Evolutionary conservation across 2,797 vertebrate genomes (phyloP), one percentile per base, ranked within the genome.

Genomic region (Myotis daubentonii): DNA sequence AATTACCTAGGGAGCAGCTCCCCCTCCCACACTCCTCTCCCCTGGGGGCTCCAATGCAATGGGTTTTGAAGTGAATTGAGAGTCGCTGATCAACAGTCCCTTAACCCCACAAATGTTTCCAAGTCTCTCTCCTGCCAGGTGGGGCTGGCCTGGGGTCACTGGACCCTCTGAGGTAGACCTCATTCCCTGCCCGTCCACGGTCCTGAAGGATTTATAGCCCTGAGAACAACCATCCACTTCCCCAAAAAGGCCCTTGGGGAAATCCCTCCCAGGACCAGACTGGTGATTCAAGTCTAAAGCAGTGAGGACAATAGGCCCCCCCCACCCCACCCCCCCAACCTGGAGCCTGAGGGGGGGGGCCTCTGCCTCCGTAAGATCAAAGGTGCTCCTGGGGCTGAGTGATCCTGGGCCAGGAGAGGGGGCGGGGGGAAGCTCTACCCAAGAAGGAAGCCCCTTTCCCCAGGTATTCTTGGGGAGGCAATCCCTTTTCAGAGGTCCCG

Each of bases 401-500:
- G 97, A 97, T 97, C 93, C 93, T 6, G 28, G 90, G 97, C 96
- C 97, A 97, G 94, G 53, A 83, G 36, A 10, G 55, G 6, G n/a
- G 0, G 19, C 15, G 36, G n/a, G 0, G 22, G 23, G 68, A 53
- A n/a, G 66, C 79, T 60, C 84, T 80, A 36, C 89, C 44, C 74
- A 41, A 51, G 89, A 74, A 96, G 94, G 96, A 97, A 94, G 81
- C 87, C 87, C 85, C 71, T 96, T 87, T 78, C 90, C 89, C 74
- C 25, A 38, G 75, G 75, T 49, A 41, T 94, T 88, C 87, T 89
- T 38, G 75, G 71, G 81, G 62, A 71, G 70, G 51, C 74, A 2
- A 36, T n/a, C 15, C 82, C 62, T 82, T 51, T n/a, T 80, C 75
- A 47, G 91, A 81, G 33, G 55, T 89, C 81, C 57, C 60, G 53